Evolutionary conservation across 37 sponge, comb jelly and placozoan genomes (phyloP), one percentile per base, ranked within the genome.

Genomic region (Ianthella basta): DNA sequence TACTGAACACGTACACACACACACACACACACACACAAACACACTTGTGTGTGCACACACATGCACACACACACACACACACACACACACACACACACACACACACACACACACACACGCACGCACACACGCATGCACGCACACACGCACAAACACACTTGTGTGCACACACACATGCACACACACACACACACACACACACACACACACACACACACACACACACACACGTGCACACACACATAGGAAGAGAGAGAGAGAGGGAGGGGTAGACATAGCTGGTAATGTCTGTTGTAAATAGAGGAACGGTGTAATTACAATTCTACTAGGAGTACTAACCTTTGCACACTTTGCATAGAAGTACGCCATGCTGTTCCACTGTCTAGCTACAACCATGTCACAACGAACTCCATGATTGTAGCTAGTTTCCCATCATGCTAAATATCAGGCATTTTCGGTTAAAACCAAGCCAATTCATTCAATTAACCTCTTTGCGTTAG

Each of bases 111-210:
- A 82, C 29, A 82, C 69, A 82, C 34, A 82, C 69, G 65, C 53
- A 82, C 20, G 65, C 53, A 64, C 34, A 82, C 55, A 82, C 69
- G 65, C 34, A 64, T 54, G 65, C 10, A 64, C 25, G 37, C 10
- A 64, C 37, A 40, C 24, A 64, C 44, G 65, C 68, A 82, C 44
- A 82, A 21, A 82, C 68, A 66, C 68, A 82, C 83, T 66, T 53
- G 65, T 53, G 65, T 37, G 41, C 68, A 82, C 53, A 64, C 68
- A 82, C 44, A 82, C 66, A 82, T 37, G 29, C 83, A 82, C 68
- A 82, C 69, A 82, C 68, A 64, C 69, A 82, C 68, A 82, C 83
- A 82, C 67, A 64, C 69, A 82, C 53, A 64, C 54, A 82, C 66
- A 64, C 23, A 21, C 23, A 16, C 66, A 64, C 66, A 64, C 66